Evolutionary conservation across 1,140 invertebrate species (phyloP), one percentile per base, ranked within the genome.

Genomic region (Aphidius ervi): DNA sequence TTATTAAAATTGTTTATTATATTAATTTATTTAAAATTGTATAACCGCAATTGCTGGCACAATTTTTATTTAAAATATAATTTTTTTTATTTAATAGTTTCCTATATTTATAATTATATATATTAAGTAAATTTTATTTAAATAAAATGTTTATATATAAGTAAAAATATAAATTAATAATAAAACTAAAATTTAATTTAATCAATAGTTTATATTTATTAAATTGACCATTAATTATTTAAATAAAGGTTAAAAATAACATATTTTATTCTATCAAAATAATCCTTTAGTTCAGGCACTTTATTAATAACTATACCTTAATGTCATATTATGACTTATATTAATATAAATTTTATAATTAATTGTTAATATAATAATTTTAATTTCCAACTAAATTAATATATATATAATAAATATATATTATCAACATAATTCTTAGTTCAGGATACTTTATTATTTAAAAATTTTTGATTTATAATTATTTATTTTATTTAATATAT

Each of bases 21-120:
- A 66, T 66, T 68, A 68, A 66, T 62, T 70, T 64, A 54, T 61
- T 66, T 63, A 63, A 58, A 52, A 62, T 31, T 67, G 76, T 76
- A 43, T 78, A 76, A 78, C 76, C 70, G 75, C 74, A 55, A 63
- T 65, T 71, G 74, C 75, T 77, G 74, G 74, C 76, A 77, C 74
- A 69, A 65, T 62, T 48, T 5, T 48, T 48, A 48, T 48, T 48
- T 10, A 10, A 16, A 48, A 16, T 10, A 48, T 48, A 48, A 48
- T 48, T 48, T 48, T 48, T 2, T 61, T 72, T 70, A 48, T 58
- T 61, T 61, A 43, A 57, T 46, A 49, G 57, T 64, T 60, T 49
- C 50, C 42, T 57, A 61, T 46, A 61, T 46, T 39, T 58, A 41
- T 61, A 63, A 48, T 48, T 62, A 43, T 62, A 57, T 58, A 57